These are phyloP conservation scores for Hydrolagus affinis DNA, from an alignment of 2,113 vertebrate genomes.

Conservation along the genomic window DNA sequence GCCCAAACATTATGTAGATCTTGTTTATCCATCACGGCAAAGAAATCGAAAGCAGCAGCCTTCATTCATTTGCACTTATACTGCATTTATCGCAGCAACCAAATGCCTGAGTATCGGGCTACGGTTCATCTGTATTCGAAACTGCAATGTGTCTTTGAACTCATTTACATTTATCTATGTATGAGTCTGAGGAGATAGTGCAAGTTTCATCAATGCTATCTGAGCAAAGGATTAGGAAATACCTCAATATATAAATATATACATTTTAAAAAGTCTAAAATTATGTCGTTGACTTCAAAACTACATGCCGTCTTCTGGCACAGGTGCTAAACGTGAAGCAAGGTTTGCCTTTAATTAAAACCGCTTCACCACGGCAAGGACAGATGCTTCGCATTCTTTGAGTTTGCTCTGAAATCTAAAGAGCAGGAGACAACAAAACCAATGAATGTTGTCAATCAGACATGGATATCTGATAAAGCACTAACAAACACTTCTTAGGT, in stretches of 20 bases:
- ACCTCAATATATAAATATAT: conserved; percentile 36
- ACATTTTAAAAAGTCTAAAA: neutral
- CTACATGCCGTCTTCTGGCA: neutral
- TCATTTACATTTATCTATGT: conserved; percentile 74
- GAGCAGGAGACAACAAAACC: conserved; percentile 54
- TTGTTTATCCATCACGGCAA: neutral
- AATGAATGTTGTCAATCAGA: conserved; percentile 58
- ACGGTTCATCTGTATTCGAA: conserved; percentile 80
- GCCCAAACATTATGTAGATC: neutral
- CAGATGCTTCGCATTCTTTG: conserved; percentile 60
- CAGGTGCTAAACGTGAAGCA: conserved; percentile 47
- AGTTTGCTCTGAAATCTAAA: conserved; percentile 61
- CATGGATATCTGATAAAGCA: conserved; percentile 59
- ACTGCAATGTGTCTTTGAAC: conserved; percentile 68
- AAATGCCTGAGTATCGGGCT: conserved; percentile 45
- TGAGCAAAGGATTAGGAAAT: conserved; percentile 59
- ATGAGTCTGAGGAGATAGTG: conserved; percentile 73
- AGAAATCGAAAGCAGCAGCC: conserved; percentile 42
- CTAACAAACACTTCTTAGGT: conserved; percentile 52
- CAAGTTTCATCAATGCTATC: conserved; percentile 73
- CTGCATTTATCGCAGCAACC: conserved; percentile 41
- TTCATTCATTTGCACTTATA: conserved; percentile 35
- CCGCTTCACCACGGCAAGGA: conserved; percentile 56
- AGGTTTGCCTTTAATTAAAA: conserved; percentile 63
- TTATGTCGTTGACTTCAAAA: conserved; percentile 36